phyloP scores from a whole-genome alignment of 2,888 invertebrate genomes.

The Dasypolia templi region DNA sequence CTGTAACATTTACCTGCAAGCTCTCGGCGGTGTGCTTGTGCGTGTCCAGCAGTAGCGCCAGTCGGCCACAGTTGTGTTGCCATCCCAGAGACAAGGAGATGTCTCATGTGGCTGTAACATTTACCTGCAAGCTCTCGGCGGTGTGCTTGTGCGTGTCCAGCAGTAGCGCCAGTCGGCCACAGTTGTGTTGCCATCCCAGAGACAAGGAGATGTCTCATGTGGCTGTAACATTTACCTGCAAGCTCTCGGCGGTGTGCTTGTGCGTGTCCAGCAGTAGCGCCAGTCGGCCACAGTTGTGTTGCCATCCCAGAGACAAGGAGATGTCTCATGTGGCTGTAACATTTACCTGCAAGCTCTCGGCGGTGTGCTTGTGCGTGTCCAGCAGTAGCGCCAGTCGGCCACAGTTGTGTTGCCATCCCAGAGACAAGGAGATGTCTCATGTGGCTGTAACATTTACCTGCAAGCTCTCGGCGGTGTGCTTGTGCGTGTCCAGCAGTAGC shows the following conservation, averaged over 20 bases:
- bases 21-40: slow-evolving; percentile 90
- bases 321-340: not conserved
- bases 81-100: not conserved
- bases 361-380: slow-evolving; percentile 90
- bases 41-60: slow-evolving; percentile 90
- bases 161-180: slow-evolving; percentile 89
- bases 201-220: too few species aligned
- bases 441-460: slow-evolving; percentile 70
- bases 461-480: slow-evolving; percentile 87
- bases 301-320: slow-evolving; percentile 43
- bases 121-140: slow-evolving; percentile 85
- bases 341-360: slow-evolving; percentile 83
- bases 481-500: slow-evolving; percentile 90
- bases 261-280: slow-evolving; percentile 91
- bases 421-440: not conserved
- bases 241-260: slow-evolving; percentile 88
- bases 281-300: slow-evolving; percentile 89
- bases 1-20: slow-evolving; percentile 74
- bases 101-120: not conserved
- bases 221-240: slow-evolving; percentile 73
- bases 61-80: slow-evolving; percentile 88
- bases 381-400: slow-evolving; percentile 90
- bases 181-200: slow-evolving; percentile 82
- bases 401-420: slow-evolving; percentile 84
- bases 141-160: slow-evolving; percentile 91